Evolutionary conservation across 2,113 vertebrate genomes (phyloP), one percentile per base, ranked within the genome.

Genomic region (Platichthys stellatus): DNA sequence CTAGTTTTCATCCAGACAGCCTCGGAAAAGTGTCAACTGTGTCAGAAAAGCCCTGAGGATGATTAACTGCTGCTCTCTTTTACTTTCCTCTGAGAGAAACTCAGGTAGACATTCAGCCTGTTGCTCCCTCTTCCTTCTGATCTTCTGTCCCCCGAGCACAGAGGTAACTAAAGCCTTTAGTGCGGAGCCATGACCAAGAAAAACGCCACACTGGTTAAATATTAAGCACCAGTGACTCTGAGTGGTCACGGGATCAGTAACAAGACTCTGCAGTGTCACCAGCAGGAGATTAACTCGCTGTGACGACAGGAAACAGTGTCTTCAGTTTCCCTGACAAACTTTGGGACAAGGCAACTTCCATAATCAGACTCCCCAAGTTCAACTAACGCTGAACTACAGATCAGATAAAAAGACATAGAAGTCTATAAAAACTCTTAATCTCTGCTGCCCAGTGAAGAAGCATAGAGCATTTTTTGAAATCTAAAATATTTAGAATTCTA

Each of bases 151-250:
- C 38, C 49, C 40, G 49, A 45, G 49, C 21, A 21, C 74, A 76
- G 70, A 70, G 28, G 85, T 90, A 86, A 89, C 81, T 84, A 88
- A 85, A 86, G 74, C 72, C 78, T 81, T 24, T 24, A 72, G 66
- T 83, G 72, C 54, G 59, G 63, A 75, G 77, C 65, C 43, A 57
- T 66, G 70, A 80, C 69, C 68, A 76, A 64, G 60, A 70, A 20
- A 78, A 75, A 76, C 2, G 63, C 74, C 63, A 65, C 62, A 18
- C 69, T 75, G 76, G 83, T 94, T 93, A 92, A 92, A 91, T 89
- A 93, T 93, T 92, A 88, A 93, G 58, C 80, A 77, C n/a, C 74
- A 45, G 67, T 83, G 80, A 80, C 72, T 79, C n/a, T 18, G 76
- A 74, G 69, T 23, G 74, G 43, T 72, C 69, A 69, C 63, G 51